phyloP scores from a whole-genome alignment of 2,113 vertebrate species.

The Drymodes brunneopygia region DNA sequence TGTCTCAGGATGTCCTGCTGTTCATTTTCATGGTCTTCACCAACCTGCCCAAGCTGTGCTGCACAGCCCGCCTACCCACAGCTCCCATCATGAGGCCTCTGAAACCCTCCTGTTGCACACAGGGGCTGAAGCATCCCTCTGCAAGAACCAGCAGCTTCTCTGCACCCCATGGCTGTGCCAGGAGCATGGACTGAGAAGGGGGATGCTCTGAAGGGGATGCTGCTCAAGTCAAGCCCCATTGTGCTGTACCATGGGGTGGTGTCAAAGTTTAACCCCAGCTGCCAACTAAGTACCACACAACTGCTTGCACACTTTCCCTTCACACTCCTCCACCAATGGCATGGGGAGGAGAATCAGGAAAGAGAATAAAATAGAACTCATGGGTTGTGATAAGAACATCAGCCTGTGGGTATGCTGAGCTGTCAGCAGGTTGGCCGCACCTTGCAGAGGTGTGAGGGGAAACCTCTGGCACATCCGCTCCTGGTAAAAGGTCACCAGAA shows the following conservation, averaged over 20 bases:
- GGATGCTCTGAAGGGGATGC: neutral
- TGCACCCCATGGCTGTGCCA: fast-evolving
- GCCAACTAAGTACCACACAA: neutral
- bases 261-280: neutral
- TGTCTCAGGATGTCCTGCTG: neutral
- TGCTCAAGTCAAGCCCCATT: neutral
- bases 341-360: neutral
- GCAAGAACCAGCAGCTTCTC: neutral
- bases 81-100: neutral
- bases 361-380: neutral
- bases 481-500: slow-evolving; percentile 39
- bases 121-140: neutral
- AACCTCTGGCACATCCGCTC: neutral
- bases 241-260: neutral
- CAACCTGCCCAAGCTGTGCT: neutral
- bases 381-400: neutral
- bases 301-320: neutral
- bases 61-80: neutral
- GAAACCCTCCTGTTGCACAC: neutral
- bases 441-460: slow-evolving; percentile 10
- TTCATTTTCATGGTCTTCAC: neutral
- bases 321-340: neutral
- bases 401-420: neutral
- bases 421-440: neutral
- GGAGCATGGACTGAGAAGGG: neutral